Percentiles rank a stretch among this genome's conserved stretches.
These are phyloP conservation scores for Pleuronectes platessa DNA, from an alignment of 2,113 vertebrate species.

Conservation along the genomic window DNA sequence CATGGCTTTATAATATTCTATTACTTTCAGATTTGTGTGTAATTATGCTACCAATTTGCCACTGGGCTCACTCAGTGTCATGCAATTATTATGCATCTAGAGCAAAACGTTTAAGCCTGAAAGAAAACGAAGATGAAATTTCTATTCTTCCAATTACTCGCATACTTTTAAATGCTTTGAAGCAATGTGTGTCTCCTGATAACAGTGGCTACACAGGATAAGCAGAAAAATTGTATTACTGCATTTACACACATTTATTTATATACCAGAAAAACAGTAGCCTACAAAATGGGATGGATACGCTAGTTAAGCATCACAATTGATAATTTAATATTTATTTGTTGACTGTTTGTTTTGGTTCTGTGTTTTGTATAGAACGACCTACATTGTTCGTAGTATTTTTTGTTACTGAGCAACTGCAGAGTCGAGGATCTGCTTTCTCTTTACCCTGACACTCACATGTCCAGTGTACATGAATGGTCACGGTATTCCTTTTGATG, in stretches of 20 bases:
- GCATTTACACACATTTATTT: conserved; percentile 30
- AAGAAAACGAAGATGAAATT: conserved; percentile 22
- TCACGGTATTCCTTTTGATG: too few species aligned
- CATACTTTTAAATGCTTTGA: conserved; percentile 37
- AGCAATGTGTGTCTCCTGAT: conserved; percentile 54
- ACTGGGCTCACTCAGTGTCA: conserved; percentile 35
- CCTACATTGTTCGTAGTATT: too few species aligned
- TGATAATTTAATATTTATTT: conserved; percentile 30
- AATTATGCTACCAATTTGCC: conserved; percentile 46
- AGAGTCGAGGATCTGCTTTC: too few species aligned
- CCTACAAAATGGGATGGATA: conserved; percentile 7
- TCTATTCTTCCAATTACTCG: conserved; percentile 26
- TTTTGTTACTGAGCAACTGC: too few species aligned
- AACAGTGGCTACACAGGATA: conserved; percentile 32
- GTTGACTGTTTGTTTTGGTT: conserved; percentile 19
- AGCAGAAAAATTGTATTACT: conserved; percentile 33
- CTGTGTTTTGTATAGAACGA: conserved; percentile 1
- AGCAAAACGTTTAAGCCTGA: conserved; percentile 39
- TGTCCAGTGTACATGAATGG: too few species aligned
- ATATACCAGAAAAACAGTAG: conserved; percentile 31
- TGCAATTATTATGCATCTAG: conserved; percentile 35
- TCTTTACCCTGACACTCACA: too few species aligned
- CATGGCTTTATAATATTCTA: conserved; percentile 42
- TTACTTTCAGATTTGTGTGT: conserved; percentile 46
- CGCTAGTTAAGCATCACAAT: conserved; percentile 17